These are phyloP conservation scores for Myiothlypis coronata DNA, from an alignment of 2,797 vertebrate species.

Conservation along the genomic window DNA sequence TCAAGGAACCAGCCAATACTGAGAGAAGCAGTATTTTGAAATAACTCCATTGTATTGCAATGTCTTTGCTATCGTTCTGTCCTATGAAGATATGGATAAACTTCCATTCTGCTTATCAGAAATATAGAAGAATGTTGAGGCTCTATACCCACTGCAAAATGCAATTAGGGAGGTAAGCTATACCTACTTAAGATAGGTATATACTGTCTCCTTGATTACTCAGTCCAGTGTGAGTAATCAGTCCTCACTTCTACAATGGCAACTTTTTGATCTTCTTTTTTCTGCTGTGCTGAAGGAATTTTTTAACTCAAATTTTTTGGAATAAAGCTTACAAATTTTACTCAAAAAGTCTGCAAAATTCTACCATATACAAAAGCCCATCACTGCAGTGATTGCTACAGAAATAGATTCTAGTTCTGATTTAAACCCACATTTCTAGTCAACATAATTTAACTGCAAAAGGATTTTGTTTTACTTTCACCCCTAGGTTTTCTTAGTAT, in stretches of 20 bases:
- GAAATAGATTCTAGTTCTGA: not conserved
- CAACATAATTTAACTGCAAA: not conserved
- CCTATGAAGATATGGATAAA: not conserved
- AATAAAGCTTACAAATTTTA: not conserved
- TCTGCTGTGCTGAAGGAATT: not conserved
- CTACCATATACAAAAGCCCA: not conserved
- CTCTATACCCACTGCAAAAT: not conserved
- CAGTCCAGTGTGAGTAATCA: not conserved
- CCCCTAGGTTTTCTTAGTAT: not conserved
- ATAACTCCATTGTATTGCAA: not conserved
- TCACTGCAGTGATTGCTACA: not conserved
- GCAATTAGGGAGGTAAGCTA: not conserved
- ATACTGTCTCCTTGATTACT: not conserved
- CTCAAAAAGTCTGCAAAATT: not conserved
- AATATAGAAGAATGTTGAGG: not conserved
- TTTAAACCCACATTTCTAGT: not conserved
- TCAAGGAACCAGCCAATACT: not conserved
- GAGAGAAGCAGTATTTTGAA: not conserved
- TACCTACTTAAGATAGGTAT: not conserved
- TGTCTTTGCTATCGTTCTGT: not conserved
- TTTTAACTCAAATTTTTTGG: rapidly evolving
- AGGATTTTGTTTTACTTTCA: not conserved
- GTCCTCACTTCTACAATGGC: not conserved
- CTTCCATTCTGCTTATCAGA: not conserved
- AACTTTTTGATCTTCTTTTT: not conserved